Conservation (phyloP, 2,888 invertebrate species). For the Mantis religiosa region DNA sequence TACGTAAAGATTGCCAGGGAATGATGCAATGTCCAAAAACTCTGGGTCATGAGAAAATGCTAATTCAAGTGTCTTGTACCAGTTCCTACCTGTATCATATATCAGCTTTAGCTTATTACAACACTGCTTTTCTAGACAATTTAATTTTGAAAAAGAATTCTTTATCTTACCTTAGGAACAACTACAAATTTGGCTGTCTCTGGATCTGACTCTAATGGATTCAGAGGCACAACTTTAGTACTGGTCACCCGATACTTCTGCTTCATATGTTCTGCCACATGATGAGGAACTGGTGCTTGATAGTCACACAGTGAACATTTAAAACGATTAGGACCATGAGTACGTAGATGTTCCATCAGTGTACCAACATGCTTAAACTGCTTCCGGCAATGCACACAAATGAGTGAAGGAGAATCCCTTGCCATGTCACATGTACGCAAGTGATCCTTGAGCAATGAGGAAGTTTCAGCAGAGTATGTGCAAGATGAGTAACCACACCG, state of each 20-base stretch:
- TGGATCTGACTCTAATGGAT: slow-evolving; percentile 46
- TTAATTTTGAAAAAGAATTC: slow-evolving; percentile 34
- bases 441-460: slow-evolving; percentile 42
- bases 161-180: slow-evolving; percentile 38
- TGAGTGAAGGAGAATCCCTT: slow-evolving; percentile 39
- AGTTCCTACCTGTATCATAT: too few relatives aligned
- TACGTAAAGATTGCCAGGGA: too few relatives aligned
- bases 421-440: slow-evolving; percentile 40
- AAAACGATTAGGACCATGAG: slow-evolving; percentile 56
- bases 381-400: slow-evolving; percentile 52
- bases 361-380: slow-evolving; percentile 41
- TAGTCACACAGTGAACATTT: slow-evolving; percentile 57
- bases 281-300: slow-evolving; percentile 37
- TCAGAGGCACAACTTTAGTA: slow-evolving; percentile 34
- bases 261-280: slow-evolving; percentile 50
- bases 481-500: slow-evolving; percentile 51
- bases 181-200: slow-evolving; percentile 50
- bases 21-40: too few relatives aligned
- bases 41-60: too few relatives aligned
- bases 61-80: too few relatives aligned
- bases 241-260: slow-evolving; percentile 45
- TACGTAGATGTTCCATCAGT: slow-evolving; percentile 52
- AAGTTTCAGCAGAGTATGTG: slow-evolving; percentile 40
- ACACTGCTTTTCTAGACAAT: too few relatives aligned
- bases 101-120: too few relatives aligned